Percentiles rank a stretch among this genome's conserved stretches.
Conservation (phyloP, 2,888 invertebrate genomes). For the Harmothoe impar region DNA sequence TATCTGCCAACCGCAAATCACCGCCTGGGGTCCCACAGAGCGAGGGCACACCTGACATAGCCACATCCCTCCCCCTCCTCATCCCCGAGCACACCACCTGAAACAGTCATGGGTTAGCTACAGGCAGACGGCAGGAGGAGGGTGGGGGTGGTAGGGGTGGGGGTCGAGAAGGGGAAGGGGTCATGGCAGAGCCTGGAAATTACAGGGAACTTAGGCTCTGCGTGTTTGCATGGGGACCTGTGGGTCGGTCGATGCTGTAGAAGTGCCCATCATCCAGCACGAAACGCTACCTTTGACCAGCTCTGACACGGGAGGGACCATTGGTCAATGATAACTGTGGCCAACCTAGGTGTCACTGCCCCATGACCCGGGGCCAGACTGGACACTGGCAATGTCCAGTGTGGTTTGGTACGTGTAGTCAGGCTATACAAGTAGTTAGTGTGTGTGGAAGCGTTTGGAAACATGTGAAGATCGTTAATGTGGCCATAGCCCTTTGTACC, state of each 20-base stretch:
- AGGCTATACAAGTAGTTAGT: neutral
- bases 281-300: slow-evolving; percentile 38
- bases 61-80: slow-evolving; percentile 7
- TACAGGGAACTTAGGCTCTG: slow-evolving; percentile 33
- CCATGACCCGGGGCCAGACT: slow-evolving; percentile 34
- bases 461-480: neutral
- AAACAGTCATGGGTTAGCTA: neutral
- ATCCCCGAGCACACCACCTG: slow-evolving; percentile 20
- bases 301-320: too few relatives aligned
- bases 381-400: slow-evolving; percentile 42
- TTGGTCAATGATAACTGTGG: slow-evolving; percentile 54
- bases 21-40: neutral
- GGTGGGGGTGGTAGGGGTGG: neutral
- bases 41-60: slow-evolving; percentile 15
- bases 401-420: neutral
- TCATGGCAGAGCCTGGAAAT: neutral
- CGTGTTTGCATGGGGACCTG: slow-evolving; percentile 26
- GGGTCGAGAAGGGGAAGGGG: neutral
- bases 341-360: slow-evolving; percentile 18
- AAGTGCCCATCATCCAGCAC: slow-evolving; percentile 25
- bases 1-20: slow-evolving; percentile 51
- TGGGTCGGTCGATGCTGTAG: neutral
- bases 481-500: neutral
- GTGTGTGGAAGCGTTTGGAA: neutral
- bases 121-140: neutral